A percentile compares a stretch with the other conserved stretches of the same genome.
Conservation (phyloP, 2,797 vertebrate species). For the Acanthiza pusilla region DNA sequence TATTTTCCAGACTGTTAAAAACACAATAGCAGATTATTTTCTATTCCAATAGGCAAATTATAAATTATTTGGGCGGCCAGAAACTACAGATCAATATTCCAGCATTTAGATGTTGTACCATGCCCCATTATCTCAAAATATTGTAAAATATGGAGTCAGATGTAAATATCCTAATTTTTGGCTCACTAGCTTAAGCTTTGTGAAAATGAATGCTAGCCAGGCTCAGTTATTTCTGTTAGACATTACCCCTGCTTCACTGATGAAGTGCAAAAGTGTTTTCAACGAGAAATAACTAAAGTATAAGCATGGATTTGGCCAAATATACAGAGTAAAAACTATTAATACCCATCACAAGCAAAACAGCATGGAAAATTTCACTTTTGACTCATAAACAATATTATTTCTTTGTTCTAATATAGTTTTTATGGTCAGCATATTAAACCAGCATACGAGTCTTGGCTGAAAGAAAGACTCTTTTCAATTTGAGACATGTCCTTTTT, state of each 20-base stretch:
- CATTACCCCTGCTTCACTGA: neutral
- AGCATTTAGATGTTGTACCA: neutral
- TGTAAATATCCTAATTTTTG: neutral
- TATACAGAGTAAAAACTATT: neutral
- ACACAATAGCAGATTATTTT: neutral
- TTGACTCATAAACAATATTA: neutral
- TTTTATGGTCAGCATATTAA: neutral
- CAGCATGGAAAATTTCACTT: neutral
- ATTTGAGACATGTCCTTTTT: neutral
- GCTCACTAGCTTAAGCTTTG: neutral
- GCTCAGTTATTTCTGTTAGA: neutral
- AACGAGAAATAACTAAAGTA: neutral
- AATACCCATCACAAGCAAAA: neutral
- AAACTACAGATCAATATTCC: neutral
- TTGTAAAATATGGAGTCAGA: neutral
- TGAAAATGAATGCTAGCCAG: neutral
- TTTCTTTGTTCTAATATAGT: neutral
- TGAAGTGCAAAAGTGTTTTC: neutral
- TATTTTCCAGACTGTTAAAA: neutral
- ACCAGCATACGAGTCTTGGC: neutral
- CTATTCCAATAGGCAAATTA: neutral
- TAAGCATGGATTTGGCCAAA: neutral
- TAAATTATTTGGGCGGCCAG: neutral
- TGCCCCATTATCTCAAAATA: neutral
- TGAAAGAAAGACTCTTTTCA: neutral